Percentiles rank a stretch among this genome's conserved stretches.
Conservation (phyloP, 1,140 invertebrate species). For the Eueides isabella region DNA sequence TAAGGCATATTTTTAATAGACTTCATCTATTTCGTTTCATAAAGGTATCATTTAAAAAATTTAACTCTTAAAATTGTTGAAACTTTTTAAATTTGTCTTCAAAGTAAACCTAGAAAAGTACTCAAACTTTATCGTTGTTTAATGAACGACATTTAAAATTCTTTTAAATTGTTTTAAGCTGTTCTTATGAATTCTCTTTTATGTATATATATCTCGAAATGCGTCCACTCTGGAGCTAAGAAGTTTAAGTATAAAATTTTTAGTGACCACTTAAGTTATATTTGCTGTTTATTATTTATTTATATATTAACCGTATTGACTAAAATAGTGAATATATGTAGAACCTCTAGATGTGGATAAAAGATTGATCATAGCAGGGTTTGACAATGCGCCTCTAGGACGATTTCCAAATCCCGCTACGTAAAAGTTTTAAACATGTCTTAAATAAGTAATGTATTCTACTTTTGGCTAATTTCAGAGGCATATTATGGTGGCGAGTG, state of each 20-base stretch:
- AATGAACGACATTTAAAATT: conserved; percentile 33
- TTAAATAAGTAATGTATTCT: too few relatives aligned
- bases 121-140: conserved; percentile 32
- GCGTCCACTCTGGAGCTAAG: background rate
- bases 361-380: too few relatives aligned
- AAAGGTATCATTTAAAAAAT: background rate
- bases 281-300: background rate
- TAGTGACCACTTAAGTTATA: background rate
- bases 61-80: conserved; percentile 15
- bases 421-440: too few relatives aligned
- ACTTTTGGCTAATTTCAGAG: background rate
- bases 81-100: conserved; percentile 20
- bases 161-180: conserved; percentile 32
- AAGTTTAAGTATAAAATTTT: background rate
- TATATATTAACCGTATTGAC: background rate
- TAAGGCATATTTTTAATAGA: background rate
- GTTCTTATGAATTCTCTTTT: conserved; percentile 14
- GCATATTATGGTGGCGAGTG: too few relatives aligned
- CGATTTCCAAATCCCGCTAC: too few relatives aligned
- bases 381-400: too few relatives aligned
- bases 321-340: too few relatives aligned
- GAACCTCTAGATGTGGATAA: too few relatives aligned
- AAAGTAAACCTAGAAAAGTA: conserved; percentile 25
- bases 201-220: conserved; percentile 3
- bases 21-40: background rate